Percentiles rank a stretch among this genome's conserved stretches.
Conservation (phyloP, 2,113 vertebrate species). For the Oryzias curvinotus region DNA sequence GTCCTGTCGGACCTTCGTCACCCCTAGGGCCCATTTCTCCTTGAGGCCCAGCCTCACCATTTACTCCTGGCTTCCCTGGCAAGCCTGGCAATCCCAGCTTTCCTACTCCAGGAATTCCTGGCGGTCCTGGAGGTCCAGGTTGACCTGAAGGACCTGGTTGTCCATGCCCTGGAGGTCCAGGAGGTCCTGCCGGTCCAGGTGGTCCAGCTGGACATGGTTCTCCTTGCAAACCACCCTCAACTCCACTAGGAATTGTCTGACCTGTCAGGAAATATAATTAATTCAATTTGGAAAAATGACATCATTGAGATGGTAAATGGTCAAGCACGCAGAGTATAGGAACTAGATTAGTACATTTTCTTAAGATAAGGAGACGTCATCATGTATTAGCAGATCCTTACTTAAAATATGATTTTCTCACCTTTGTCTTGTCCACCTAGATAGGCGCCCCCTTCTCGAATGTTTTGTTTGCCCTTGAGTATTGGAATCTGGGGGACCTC, state of each 20-base stretch:
- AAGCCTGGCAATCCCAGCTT: conserved; percentile 92
- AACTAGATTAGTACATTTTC: background rate
- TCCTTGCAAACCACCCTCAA: conserved; percentile 86
- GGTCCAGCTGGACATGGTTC: conserved; percentile 82
- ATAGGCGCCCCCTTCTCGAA: conserved; percentile 78
- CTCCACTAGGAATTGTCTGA: conserved; percentile 86
- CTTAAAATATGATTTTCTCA: conserved; percentile 47
- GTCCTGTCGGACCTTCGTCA: conserved; percentile 84
- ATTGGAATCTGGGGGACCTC: conserved; percentile 87
- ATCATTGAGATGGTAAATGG: too few relatives aligned
- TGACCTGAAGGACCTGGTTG: conserved; percentile 80
- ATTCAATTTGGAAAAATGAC: background rate
- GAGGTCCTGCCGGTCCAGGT: conserved; percentile 81
- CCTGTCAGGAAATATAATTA: conserved; percentile 38
- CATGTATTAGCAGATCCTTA: background rate
- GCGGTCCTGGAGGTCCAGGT: conserved; percentile 81
- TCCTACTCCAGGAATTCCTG: conserved; percentile 87
- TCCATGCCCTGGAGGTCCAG: conserved; percentile 88
- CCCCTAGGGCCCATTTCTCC: conserved; percentile 90
- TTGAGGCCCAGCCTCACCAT: conserved; percentile 85
- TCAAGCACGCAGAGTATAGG: background rate
- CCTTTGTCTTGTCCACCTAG: conserved; percentile 84
- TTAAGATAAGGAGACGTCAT: too few relatives aligned
- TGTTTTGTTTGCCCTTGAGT: conserved; percentile 85
- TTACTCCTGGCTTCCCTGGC: conserved; percentile 87